Percentiles rank a stretch among this genome's conserved stretches.
These are phyloP conservation scores for Heteractis magnifica DNA, from an alignment of 92 coral and sea anemone genomes.

Conservation along the genomic window DNA sequence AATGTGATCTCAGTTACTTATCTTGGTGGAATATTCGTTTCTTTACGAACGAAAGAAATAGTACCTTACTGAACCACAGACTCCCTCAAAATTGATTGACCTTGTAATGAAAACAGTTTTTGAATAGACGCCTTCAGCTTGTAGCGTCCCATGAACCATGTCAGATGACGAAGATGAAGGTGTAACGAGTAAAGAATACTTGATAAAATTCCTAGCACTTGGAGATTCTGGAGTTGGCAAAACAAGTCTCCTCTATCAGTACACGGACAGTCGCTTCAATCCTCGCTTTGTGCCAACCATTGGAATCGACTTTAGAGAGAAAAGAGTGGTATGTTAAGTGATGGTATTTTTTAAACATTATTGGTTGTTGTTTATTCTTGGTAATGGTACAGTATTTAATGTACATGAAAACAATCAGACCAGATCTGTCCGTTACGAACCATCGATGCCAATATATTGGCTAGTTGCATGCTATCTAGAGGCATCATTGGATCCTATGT, in stretches of 20 bases:
- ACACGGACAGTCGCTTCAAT: constrained; percentile 79
- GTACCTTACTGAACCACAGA: not conserved
- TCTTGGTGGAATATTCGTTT: not conserved
- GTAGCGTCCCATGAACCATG: constrained; percentile 35
- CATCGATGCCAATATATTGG: no score
- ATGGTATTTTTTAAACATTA: no score
- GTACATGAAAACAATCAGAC: no score
- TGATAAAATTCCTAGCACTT: constrained; percentile 75
- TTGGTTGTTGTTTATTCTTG: not conserved
- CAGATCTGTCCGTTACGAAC: no score
- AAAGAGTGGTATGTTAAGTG: constrained; percentile 68
- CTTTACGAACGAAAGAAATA: not conserved
- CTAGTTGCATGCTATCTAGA: no score
- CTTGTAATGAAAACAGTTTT: not conserved
- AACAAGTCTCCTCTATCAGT: constrained; percentile 75
- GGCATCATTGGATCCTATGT: no score
- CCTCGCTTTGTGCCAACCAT: constrained; percentile 91
- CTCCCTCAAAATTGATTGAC: not conserved
- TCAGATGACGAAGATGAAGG: constrained; percentile 60
- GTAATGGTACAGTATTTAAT: not conserved
- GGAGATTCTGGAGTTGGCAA: constrained; percentile 85
- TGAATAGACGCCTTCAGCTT: not conserved
- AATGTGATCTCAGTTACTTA: constrained; percentile 15
- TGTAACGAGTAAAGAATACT: constrained; percentile 53
- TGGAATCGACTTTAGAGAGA: constrained; percentile 84